Evolutionary conservation across 2,888 invertebrate species (phyloP).

Genomic region (Himalopsyche anomala): DNA sequence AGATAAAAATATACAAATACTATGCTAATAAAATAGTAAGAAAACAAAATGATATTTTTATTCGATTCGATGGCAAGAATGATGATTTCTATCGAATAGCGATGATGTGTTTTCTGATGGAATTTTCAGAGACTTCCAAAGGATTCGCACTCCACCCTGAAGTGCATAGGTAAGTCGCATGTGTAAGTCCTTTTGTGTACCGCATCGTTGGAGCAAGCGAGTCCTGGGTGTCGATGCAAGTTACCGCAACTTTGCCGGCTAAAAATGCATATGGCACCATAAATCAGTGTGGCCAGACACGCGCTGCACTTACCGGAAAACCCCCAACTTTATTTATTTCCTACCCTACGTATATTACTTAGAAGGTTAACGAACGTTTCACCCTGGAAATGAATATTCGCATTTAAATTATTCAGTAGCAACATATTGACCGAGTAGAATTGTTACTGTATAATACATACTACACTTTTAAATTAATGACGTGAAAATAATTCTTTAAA

Average conservation of each 20-base stretch:
- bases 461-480: too few species aligned
- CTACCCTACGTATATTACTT: not conserved
- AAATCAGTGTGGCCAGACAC: slow-evolving; percentile 44
- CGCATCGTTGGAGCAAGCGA: slow-evolving; percentile 2
- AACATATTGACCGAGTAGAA: too few species aligned
- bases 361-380: not conserved
- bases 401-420: too few species aligned
- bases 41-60: too few species aligned
- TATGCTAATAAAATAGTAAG: too few species aligned
- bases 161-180: not conserved
- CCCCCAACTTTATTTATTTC: slow-evolving; percentile 25
- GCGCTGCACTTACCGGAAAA: slow-evolving; percentile 46
- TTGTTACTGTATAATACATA: too few species aligned
- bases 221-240: slow-evolving; percentile 44
- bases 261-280: slow-evolving; percentile 46
- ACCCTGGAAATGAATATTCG: not conserved
- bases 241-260: slow-evolving; percentile 12
- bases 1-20: too few species aligned
- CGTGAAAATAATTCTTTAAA: too few species aligned
- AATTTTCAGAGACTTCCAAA: not conserved
- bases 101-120: not conserved
- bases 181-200: slow-evolving; percentile 16
- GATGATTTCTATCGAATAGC: too few species aligned
- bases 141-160: not conserved
- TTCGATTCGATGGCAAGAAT: too few species aligned